Evolutionary conservation across 1,140 invertebrate species (phyloP).

Genomic region (Teleopsis dalmanni): DNA sequence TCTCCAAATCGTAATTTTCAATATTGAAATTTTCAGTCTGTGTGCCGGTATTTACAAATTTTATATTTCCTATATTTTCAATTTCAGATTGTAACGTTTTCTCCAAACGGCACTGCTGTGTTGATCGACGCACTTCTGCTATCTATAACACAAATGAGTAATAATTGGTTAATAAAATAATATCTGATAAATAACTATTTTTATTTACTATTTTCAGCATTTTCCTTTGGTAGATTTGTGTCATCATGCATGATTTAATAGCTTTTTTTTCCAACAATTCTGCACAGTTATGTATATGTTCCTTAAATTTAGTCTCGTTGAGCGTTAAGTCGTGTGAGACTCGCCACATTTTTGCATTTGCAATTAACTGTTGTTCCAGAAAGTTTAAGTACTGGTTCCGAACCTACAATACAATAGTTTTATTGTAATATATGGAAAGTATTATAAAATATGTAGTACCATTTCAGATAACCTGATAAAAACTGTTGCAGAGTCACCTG

Average conservation of each 20-base stretch:
- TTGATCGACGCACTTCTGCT: constrained; percentile 23
- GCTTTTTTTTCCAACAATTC: constrained; percentile 25
- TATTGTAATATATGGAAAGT: no score
- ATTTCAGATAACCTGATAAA: no score
- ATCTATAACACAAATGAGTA: constrained; percentile 15
- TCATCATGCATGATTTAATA: constrained; percentile 26
- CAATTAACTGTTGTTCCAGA: no score
- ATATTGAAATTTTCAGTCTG: constrained; percentile 2
- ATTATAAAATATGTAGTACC: no score
- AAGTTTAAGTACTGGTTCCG: no score
- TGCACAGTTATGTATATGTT: no score
- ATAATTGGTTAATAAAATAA: not conserved
- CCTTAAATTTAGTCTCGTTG: no score
- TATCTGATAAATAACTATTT: not conserved
- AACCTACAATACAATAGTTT: no score
- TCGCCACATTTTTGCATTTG: no score
- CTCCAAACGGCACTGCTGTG: constrained; percentile 24
- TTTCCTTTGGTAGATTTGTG: constrained; percentile 30
- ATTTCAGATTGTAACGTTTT: constrained; percentile 2
- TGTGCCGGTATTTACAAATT: not conserved
- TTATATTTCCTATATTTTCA: not conserved
- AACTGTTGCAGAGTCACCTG: no score
- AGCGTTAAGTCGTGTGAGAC: no score
- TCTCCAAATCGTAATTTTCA: not conserved
- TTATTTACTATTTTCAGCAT: constrained; percentile 34